Percentiles rank a stretch among this genome's conserved stretches.
Conservation (phyloP, 2,797 vertebrate species). For the Phoeniculus purpureus region DNA sequence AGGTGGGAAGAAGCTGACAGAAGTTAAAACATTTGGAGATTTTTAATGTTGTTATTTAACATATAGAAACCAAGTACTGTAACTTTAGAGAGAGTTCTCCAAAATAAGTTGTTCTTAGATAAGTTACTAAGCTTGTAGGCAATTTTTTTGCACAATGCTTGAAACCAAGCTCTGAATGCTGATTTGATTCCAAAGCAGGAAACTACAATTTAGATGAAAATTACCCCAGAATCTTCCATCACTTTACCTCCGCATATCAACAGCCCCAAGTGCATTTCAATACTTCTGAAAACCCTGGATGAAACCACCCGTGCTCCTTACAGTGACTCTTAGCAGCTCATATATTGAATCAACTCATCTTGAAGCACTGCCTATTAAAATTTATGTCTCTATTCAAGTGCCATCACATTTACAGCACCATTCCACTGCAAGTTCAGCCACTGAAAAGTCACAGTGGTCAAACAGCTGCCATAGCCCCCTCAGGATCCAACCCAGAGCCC, state of each 20-base stretch:
- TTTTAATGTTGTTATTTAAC: background rate
- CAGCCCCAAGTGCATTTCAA: background rate
- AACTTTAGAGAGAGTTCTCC: background rate
- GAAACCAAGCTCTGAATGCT: background rate
- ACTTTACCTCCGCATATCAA: background rate
- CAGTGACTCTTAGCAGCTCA: background rate
- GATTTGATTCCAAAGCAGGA: background rate
- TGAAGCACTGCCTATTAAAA: background rate
- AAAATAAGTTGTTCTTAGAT: background rate
- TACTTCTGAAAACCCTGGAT: background rate
- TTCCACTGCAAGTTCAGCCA: background rate
- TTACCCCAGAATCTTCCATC: background rate
- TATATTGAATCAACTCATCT: background rate
- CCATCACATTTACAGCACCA: background rate
- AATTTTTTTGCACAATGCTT: background rate
- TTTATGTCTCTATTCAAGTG: background rate
- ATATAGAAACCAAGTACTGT: background rate
- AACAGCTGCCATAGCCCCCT: no score
- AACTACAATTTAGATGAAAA: background rate
- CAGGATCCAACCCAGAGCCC: background rate
- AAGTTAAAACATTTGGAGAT: fast-evolving
- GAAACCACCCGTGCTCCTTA: background rate
- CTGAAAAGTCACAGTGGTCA: background rate
- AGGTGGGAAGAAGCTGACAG: background rate
- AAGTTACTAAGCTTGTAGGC: background rate